Evolutionary conservation across 1,140 invertebrate species (phyloP), one percentile per base, ranked within the genome.

Genomic region (Lasioglossum baleicum): DNA sequence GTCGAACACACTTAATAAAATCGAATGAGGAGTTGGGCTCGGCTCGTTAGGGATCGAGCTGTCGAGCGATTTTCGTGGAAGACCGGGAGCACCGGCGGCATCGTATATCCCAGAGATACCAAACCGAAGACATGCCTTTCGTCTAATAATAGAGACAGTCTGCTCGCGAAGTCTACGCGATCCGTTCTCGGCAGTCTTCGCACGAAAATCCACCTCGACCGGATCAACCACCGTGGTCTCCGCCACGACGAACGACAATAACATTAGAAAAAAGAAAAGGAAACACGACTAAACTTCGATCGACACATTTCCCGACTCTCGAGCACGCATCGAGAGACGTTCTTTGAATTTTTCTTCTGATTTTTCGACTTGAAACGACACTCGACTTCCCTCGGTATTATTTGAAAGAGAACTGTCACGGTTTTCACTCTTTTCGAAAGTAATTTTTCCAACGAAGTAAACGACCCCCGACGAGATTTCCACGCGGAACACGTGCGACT

Each of bases 61-160:
- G 73, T 65, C 77, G 22, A 51, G 53, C 20, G 8, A 61, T 75
- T 82, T 77, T 78, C 75, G 75, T 78, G 75, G 40, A 68, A 60
- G 51, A 68, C 31, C 58, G 42, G 4, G 80, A 7, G 80, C 26
- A 63, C 48, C 40, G 79, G 64, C 64, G 70, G 64, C 72, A 80
- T 71, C 70, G 76, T 86, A 83, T 88, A 86, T 81, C 60, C 77
- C 81, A 64, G 85, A 66, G 85, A 88, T 88, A 83, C 81, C 79
- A 70, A 86, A 83, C 63, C 68, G 86, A 88, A 88, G 84, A 88
- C 81, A 84, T 75, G 88, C 83, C 75, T 83, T 77, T 87, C 70
- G 65, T 86, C 90, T 90, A 88, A 88, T 89, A 90, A 89, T 90
- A 90, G 85, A 87, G 80, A 81, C 61, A 83, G 89, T 83, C 80